phyloP scores from a whole-genome alignment of 37 sponge, comb jelly and placozoan genomes.

The Cladorhizidae sp. region DNA sequence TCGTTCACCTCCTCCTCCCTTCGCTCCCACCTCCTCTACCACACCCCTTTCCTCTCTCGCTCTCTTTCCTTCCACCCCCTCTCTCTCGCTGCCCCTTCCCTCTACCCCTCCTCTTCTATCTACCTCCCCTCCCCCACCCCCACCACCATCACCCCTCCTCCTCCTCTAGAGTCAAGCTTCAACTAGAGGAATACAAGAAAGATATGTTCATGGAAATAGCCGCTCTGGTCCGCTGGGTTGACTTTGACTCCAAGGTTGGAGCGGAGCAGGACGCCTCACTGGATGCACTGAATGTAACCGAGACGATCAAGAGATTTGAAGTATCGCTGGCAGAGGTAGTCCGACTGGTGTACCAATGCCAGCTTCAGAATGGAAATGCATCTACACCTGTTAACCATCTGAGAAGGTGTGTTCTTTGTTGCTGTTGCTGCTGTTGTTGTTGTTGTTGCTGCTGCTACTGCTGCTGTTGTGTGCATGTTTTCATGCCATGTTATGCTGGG shows the following conservation, averaged over 20 bases:
- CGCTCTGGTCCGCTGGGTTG: constrained; percentile 62
- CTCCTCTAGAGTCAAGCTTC: constrained; percentile 31
- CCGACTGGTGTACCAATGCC: constrained; percentile 23
- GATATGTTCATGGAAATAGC: constrained; percentile 48
- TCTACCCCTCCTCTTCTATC: too few species aligned
- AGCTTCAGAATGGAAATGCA: background rate
- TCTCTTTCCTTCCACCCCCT: too few species aligned
- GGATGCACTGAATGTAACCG: background rate
- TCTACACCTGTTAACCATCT: background rate
- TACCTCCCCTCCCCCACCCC: too few species aligned
- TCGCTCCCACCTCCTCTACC: too few species aligned
- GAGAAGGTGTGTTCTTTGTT: constrained; percentile 8
- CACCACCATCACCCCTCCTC: too few species aligned
- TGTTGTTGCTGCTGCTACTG: background rate
- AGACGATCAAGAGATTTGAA: constrained; percentile 10
- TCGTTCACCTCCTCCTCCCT: too few species aligned
- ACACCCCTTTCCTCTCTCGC: too few species aligned
- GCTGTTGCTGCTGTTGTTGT: background rate
- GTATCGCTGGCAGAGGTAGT: constrained; percentile 28
- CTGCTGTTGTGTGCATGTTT: background rate
- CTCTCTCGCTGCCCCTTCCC: too few species aligned
- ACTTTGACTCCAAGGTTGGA: constrained; percentile 34
- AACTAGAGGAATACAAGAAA: constrained; percentile 32
- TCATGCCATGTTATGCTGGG: too few species aligned
- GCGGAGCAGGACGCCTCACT: background rate